Conservation (phyloP, 2,888 invertebrate genomes). For the Polymixis lichenea region DNA sequence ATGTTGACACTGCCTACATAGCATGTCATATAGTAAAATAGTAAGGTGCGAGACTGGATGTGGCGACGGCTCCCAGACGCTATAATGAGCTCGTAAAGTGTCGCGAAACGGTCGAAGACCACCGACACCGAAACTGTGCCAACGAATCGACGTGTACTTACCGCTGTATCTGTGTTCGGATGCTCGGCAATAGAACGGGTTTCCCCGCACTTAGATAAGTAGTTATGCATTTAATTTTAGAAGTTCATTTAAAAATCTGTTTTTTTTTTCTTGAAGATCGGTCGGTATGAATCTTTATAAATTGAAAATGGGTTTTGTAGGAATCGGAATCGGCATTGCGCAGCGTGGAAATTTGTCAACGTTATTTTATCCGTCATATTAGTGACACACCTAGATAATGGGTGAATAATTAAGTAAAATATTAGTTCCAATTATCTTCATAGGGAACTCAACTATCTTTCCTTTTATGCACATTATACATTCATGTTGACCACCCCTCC, state of each 20-base stretch:
- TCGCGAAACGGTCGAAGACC: conserved; percentile 63
- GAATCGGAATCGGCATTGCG: background rate
- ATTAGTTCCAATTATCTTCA: background rate
- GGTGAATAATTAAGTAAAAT: background rate
- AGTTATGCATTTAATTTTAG: conserved; percentile 27
- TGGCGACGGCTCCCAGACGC: conserved; percentile 63
- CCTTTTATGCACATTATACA: too few species aligned
- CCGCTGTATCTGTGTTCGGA: conserved; percentile 40
- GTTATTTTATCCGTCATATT: background rate
- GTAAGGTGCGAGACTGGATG: conserved; percentile 57
- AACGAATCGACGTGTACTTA: conserved; percentile 47
- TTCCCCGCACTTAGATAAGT: conserved; percentile 54
- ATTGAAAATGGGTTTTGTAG: background rate
- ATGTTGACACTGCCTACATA: conserved; percentile 36
- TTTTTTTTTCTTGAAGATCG: too few species aligned
- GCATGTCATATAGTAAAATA: conserved; percentile 60
- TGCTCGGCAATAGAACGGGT: conserved; percentile 51
- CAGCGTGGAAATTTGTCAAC: too few species aligned
- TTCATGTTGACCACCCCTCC: background rate
- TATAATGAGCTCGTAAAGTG: conserved; percentile 71
- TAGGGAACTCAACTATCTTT: background rate
- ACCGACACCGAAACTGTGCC: conserved; percentile 65
- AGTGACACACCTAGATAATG: background rate
- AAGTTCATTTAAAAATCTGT: too few species aligned
- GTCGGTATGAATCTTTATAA: background rate